Evolutionary conservation across 2,113 vertebrate genomes (phyloP).

Genomic region (Phyllostomus hastatus): DNA sequence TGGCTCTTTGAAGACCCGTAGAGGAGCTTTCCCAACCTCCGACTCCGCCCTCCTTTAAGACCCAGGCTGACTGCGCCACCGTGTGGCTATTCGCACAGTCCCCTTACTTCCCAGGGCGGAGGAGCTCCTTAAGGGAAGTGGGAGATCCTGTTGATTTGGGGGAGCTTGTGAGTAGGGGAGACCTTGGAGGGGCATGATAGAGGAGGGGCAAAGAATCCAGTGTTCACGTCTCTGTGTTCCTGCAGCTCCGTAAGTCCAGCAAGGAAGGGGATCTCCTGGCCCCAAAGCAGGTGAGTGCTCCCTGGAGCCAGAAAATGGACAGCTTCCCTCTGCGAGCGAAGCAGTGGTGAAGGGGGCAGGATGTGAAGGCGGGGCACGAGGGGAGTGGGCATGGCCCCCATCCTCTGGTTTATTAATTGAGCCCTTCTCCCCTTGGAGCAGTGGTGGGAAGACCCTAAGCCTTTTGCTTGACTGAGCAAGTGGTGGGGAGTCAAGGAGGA

Average conservation of each 20-base stretch:
- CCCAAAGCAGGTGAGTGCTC: slow-evolving; percentile 77
- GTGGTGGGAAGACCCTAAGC: neutral
- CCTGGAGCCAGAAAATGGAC: neutral
- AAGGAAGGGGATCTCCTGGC: slow-evolving; percentile 78
- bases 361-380: neutral
- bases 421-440: neutral
- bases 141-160: neutral
- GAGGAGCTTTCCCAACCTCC: too few relatives aligned
- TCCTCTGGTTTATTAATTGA: neutral
- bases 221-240: slow-evolving; percentile 55
- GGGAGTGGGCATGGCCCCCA: neutral
- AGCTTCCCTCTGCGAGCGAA: neutral
- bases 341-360: accelerated
- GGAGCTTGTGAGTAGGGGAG: neutral
- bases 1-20: neutral
- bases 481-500: neutral
- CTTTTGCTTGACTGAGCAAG: neutral
- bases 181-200: neutral
- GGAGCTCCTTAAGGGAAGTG: neutral
- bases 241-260: slow-evolving; percentile 82
- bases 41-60: neutral
- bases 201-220: neutral
- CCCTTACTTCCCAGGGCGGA: neutral
- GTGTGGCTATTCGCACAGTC: slow-evolving; percentile 17
- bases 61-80: slow-evolving; percentile 28